Conservation (phyloP, 2,888 invertebrate species). For the Arge pagana region DNA sequence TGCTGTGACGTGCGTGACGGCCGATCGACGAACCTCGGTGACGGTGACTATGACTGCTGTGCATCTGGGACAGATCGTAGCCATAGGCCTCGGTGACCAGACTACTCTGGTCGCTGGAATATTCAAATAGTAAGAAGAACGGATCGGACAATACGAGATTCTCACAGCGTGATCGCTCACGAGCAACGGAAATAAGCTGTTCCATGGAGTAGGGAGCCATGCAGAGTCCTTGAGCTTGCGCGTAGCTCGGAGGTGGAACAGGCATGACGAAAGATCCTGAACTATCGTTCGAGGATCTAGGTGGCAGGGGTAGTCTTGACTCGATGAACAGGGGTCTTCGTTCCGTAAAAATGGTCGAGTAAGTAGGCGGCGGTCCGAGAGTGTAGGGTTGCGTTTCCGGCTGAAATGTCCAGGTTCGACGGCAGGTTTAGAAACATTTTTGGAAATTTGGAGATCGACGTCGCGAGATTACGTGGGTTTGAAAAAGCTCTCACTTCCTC, state of each 20-base stretch:
- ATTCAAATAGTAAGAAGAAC: neutral
- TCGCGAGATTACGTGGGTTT: neutral
- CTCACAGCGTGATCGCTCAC: conserved; percentile 21
- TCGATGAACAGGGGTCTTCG: conserved; percentile 24
- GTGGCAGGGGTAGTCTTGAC: conserved; percentile 8
- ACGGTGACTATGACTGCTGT: conserved; percentile 33
- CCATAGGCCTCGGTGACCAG: conserved; percentile 32
- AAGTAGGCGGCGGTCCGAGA: conserved; percentile 33
- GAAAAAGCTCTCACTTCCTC: conserved; percentile 6
- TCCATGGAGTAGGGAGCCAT: conserved; percentile 30
- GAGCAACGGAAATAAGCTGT: conserved; percentile 26
- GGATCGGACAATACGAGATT: neutral
- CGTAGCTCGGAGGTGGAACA: conserved; percentile 34
- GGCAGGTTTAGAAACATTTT: no score
- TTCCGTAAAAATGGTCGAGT: conserved; percentile 30
- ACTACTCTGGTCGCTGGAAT: conserved; percentile 28
- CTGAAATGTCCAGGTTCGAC: neutral
- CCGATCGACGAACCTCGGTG: conserved; percentile 31
- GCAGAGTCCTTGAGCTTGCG: conserved; percentile 30
- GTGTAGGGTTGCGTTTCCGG: conserved; percentile 8
- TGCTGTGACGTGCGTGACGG: conserved; percentile 32
- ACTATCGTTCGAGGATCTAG: conserved; percentile 6
- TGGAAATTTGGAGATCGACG: no score
- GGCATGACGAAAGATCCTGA: conserved; percentile 28
- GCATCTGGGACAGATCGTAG: conserved; percentile 36